Evolutionary conservation across 1,140 invertebrate species (phyloP).

Genomic region (Melanaphis sacchari): DNA sequence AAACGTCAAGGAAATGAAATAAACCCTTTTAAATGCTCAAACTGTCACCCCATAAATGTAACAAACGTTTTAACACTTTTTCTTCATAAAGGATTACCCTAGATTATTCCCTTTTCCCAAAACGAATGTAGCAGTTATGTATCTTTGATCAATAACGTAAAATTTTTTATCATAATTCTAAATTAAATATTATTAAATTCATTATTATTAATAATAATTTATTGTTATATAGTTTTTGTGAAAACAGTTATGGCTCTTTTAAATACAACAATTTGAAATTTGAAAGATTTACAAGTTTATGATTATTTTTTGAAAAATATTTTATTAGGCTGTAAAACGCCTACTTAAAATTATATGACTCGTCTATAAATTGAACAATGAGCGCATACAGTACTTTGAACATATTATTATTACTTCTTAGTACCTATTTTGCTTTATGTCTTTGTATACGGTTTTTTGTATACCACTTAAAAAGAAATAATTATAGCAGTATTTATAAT

Average conservation of each 20-base stretch:
- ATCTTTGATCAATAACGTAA: background rate
- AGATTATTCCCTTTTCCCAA: background rate
- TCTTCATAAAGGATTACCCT: background rate
- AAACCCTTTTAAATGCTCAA: constrained; percentile 6
- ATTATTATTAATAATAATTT: background rate
- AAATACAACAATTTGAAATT: background rate
- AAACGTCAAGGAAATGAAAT: constrained; percentile 3
- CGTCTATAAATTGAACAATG: background rate
- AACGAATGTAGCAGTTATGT: background rate
- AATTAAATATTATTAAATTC: background rate
- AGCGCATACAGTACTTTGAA: background rate
- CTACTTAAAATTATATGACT: too few species aligned
- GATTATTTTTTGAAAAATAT: background rate
- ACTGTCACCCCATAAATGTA: background rate
- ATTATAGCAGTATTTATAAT: too few species aligned
- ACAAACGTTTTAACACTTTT: constrained; percentile 18
- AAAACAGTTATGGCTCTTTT: background rate
- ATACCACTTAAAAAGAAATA: too few species aligned
- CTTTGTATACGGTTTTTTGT: too few species aligned
- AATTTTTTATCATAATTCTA: background rate
- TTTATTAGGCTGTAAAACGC: background rate
- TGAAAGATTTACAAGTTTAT: background rate
- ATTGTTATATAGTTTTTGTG: background rate
- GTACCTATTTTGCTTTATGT: too few species aligned
- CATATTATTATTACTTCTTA: background rate